phyloP scores from a whole-genome alignment of 2,113 vertebrate species.

The Clarias gariepinus region DNA sequence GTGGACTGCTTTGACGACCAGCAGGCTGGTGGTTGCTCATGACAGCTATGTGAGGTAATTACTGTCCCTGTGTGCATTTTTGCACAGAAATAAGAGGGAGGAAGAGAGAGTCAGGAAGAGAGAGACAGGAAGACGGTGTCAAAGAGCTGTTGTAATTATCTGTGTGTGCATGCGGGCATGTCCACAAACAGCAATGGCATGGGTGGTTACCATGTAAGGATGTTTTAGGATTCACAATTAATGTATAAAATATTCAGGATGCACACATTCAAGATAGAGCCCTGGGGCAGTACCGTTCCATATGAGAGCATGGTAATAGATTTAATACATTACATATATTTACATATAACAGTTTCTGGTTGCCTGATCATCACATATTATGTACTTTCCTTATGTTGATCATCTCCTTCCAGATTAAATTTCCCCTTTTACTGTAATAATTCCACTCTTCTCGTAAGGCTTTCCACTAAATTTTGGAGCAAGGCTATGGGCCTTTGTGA shows the following conservation, averaged over 20 bases:
- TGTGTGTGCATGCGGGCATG: not conserved
- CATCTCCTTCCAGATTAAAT: not conserved
- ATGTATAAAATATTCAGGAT: not conserved
- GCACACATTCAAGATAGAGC: not conserved
- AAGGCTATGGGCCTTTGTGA: not conserved
- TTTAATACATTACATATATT: not conserved
- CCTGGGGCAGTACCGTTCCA: too few species aligned
- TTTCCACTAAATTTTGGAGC: not conserved
- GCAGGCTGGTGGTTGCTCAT: conserved; percentile 20
- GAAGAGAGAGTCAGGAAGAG: not conserved
- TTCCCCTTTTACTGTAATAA: not conserved
- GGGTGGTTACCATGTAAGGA: not conserved
- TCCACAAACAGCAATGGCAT: not conserved
- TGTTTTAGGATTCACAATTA: not conserved
- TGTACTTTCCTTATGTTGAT: not conserved
- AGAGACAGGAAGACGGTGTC: not conserved
- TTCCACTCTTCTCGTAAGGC: not conserved
- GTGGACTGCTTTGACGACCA: conserved; percentile 45
- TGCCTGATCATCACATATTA: not conserved
- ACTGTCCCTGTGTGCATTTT: not conserved
- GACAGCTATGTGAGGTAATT: conserved; percentile 40
- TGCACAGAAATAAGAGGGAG: not conserved
- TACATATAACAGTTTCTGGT: not conserved
- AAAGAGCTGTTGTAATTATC: not conserved
- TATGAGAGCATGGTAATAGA: too few species aligned